A percentile compares a stretch with the other conserved stretches of the same genome.
These are phyloP conservation scores for Trichonephila inaurata DNA, from an alignment of 1,140 invertebrate species.

Conservation along the genomic window DNA sequence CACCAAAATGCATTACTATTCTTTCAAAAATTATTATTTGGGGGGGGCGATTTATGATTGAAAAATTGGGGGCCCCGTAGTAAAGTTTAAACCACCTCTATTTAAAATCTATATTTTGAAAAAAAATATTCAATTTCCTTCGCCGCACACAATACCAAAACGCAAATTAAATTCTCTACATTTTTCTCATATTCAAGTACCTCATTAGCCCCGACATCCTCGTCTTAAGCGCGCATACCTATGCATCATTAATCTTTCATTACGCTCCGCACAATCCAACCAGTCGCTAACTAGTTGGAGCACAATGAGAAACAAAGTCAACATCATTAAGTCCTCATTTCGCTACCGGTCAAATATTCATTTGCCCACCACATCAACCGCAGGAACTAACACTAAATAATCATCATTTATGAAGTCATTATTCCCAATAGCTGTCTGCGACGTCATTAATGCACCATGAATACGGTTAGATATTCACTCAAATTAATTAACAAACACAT, in stretches of 20 bases:
- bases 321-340: conserved; percentile 11
- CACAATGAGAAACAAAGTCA: background rate
- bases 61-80: too few relatives aligned
- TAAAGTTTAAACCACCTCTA: too few relatives aligned
- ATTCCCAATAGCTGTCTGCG: conserved; percentile 11
- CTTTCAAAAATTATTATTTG: too few relatives aligned
- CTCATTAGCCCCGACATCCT: background rate
- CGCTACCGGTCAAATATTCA: conserved; percentile 8
- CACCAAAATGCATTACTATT: too few relatives aligned
- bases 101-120: too few relatives aligned
- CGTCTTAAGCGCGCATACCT: background rate
- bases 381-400: conserved; percentile 16
- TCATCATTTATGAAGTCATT: conserved; percentile 36
- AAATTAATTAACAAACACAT: conserved; percentile 17
- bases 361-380: background rate
- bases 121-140: too few relatives aligned
- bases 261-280: background rate
- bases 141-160: background rate
- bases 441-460: conserved; percentile 6
- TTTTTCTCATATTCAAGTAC: background rate
- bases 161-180: background rate
- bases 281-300: background rate
- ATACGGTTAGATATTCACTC: conserved; percentile 12
- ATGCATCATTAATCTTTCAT: background rate
- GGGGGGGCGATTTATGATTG: too few relatives aligned